Evolutionary conservation across 2,888 invertebrate species (phyloP), one percentile per base, ranked within the genome.

Genomic region (Neoscelio sp.): DNA sequence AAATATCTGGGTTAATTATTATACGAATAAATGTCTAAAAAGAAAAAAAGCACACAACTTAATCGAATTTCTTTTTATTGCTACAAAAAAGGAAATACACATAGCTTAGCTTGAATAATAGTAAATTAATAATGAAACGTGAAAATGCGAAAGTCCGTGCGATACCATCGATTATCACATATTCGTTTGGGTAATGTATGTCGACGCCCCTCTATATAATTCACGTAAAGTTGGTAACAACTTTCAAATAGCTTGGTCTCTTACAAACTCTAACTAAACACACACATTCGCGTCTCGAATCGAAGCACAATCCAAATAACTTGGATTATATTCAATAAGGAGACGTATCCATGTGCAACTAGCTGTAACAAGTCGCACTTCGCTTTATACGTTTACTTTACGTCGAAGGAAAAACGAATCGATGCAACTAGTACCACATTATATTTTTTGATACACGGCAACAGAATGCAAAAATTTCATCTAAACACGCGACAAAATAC

Each of bases 161-260:
- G 80, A 86, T 84, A 85, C 84, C 84, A 83, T 85, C 83, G 83
- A 85, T 85, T 87, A 87, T 88, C 88, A 87, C 88, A 87, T 83
- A 80, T 84, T 85, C 80, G 85, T 54, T 86, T 83, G 83, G 82
- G 76, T 78, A 73, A 78, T 76, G 75, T 67, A 56, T 60, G 64
- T 70, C 67, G 52, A 77, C 78, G 79, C 62, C 78, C 68, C 38
- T 40, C 23, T 74, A 79, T 76, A 64, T 42, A 58, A 62, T 71
- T 54, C 70, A 67, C 80, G 65, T 42, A 73, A 46, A 28, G 65
- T 46, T 80, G 52, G 30, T 26, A 46, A 73, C 52, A 46, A 56
- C 28, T 23, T 52, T 67, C 52, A 42, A 46, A 68, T 62, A 30
- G 17, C 15, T 52, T 17, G 48, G 33, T 33, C 48, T 52, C 67